Conservation (phyloP, 2,113 vertebrate genomes). For the Brienomyrus longianalis region DNA sequence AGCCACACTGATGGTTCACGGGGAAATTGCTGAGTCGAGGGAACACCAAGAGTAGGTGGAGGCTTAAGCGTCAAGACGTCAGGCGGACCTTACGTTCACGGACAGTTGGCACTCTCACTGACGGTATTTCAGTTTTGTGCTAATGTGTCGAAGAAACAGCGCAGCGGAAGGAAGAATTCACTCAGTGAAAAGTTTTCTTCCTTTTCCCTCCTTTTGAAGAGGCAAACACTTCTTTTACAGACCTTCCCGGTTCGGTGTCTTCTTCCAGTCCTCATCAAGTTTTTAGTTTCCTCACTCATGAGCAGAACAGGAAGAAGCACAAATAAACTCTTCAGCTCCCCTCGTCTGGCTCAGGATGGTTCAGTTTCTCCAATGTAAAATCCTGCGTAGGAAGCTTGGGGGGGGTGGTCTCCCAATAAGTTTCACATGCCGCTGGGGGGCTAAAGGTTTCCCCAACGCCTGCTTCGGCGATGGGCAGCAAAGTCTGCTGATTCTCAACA, state of each 20-base stretch:
- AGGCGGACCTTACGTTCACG: conserved; percentile 1
- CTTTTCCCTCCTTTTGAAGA: neutral
- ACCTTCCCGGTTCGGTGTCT: neutral
- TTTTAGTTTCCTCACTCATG: neutral
- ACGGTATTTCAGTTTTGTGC: neutral
- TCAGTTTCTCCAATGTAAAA: conserved; percentile 24
- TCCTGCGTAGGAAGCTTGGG: neutral
- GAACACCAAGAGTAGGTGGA: neutral
- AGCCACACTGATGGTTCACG: neutral
- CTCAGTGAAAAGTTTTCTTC: neutral
- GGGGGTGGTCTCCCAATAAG: neutral
- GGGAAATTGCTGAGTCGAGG: neutral
- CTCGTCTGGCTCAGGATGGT: conserved; percentile 37
- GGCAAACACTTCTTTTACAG: neutral
- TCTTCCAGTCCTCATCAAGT: neutral
- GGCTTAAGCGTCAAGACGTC: neutral
- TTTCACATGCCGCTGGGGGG: neutral
- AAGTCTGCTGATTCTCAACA: conserved; percentile 51
- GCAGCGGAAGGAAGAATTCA: neutral
- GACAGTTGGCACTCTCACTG: neutral
- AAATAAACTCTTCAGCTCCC: conserved; percentile 20
- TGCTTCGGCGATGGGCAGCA: conserved; percentile 45
- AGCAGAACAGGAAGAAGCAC: neutral
- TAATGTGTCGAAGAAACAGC: neutral
- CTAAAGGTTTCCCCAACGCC: conserved; percentile 38